These are phyloP conservation scores for Drosophila rufa DNA, from an alignment of 1,140 invertebrate species.

Conservation along the genomic window DNA sequence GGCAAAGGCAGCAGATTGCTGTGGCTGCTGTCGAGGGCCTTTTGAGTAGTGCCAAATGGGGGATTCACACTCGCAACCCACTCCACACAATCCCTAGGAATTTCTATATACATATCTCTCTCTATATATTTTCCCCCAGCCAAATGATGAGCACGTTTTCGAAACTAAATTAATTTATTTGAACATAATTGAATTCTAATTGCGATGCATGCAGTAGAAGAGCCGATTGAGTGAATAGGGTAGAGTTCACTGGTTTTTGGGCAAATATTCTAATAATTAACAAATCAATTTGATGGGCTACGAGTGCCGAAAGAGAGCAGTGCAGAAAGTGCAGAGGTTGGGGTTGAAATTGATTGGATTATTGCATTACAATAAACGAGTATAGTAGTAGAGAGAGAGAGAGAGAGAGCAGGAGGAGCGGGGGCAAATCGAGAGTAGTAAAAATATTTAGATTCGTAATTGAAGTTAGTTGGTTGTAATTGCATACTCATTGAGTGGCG, in stretches of 20 bases:
- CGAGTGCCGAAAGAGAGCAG: slow-evolving; percentile 32
- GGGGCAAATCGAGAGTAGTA: slow-evolving; percentile 22
- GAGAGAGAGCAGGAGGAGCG: not conserved
- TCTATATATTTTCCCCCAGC: slow-evolving; percentile 1
- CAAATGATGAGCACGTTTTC: slow-evolving; percentile 50
- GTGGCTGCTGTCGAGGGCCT: slow-evolving; percentile 60
- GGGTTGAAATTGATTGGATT: slow-evolving; percentile 10
- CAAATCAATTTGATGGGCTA: slow-evolving; percentile 69
- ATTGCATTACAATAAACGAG: slow-evolving; percentile 45
- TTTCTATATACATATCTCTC: slow-evolving; percentile 1
- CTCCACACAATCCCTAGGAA: slow-evolving; percentile 10
- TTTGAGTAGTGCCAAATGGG: slow-evolving; percentile 28
- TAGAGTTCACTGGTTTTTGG: slow-evolving; percentile 41
- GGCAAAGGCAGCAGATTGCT: slow-evolving; percentile 52
- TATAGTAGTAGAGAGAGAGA: slow-evolving; percentile 2
- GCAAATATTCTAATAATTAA: slow-evolving; percentile 71
- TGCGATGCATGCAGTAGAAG: slow-evolving; percentile 60
- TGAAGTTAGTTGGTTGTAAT: slow-evolving; percentile 67
- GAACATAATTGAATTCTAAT: slow-evolving; percentile 77
- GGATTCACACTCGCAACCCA: slow-evolving; percentile 18
- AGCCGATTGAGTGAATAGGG: slow-evolving; percentile 3
- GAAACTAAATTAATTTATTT: slow-evolving; percentile 78
- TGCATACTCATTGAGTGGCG: slow-evolving; percentile 85
- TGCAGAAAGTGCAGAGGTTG: slow-evolving; percentile 10
- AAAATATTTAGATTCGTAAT: slow-evolving; percentile 52